phyloP scores from a whole-genome alignment of 2,888 invertebrate species.

The Epinotia ramella region DNA sequence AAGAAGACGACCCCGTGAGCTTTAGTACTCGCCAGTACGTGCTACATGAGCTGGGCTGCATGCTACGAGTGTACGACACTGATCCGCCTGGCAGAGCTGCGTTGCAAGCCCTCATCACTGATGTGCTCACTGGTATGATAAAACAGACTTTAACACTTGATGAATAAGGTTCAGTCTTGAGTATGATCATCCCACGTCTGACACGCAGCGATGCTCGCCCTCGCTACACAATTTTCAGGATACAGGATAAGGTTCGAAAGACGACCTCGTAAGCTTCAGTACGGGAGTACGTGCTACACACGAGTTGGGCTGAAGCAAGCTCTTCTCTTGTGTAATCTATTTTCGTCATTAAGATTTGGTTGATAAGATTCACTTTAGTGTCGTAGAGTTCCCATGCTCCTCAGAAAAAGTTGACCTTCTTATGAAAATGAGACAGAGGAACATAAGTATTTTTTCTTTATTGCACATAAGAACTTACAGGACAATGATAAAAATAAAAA shows the following conservation, averaged over 20 bases:
- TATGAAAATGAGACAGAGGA: no score
- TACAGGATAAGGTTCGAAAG: no score
- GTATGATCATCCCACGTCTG: no score
- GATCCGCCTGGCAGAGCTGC: constrained; percentile 83
- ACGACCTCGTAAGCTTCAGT: no score
- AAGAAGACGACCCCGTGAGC: constrained; percentile 67
- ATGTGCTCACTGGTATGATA: constrained; percentile 68
- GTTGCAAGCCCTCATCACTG: constrained; percentile 69
- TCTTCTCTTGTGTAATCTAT: background rate
- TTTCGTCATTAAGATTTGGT: background rate
- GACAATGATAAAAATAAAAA: no score
- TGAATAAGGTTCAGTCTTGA: background rate
- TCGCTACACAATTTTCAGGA: no score
- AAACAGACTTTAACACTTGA: background rate
- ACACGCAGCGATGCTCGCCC: no score
- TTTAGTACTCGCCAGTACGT: constrained; percentile 84
- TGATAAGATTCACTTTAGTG: background rate
- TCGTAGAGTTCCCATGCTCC: background rate
- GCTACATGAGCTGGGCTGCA: constrained; percentile 82
- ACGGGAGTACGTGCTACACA: no score
- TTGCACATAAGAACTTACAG: no score
- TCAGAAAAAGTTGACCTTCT: background rate
- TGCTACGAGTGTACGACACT: constrained; percentile 85
- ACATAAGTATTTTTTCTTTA: no score
- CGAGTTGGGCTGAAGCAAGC: no score